Conservation (phyloP, 1,140 invertebrate genomes). For the Aethina tumida region DNA sequence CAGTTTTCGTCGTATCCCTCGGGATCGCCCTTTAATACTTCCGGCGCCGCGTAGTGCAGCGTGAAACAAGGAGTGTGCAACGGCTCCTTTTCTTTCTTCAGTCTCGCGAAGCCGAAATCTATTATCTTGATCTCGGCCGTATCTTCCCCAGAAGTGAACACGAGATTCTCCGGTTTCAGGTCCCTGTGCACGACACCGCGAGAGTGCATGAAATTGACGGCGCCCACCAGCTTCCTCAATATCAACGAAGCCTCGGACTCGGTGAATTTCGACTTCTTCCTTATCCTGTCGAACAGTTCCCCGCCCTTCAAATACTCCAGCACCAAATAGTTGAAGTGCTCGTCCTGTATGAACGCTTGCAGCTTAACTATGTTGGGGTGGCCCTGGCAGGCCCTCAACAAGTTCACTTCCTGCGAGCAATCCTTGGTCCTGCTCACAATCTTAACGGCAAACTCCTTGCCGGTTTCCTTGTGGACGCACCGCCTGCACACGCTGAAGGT, state of each 20-base stretch:
- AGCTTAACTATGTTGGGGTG: slow-evolving; percentile 84
- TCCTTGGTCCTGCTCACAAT: slow-evolving; percentile 75
- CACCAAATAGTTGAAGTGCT: slow-evolving; percentile 74
- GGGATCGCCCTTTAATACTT: slow-evolving; percentile 55
- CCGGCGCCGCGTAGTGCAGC: slow-evolving; percentile 83
- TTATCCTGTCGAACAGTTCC: slow-evolving; percentile 67
- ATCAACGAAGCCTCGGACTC: slow-evolving; percentile 58
- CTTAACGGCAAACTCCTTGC: slow-evolving; percentile 79
- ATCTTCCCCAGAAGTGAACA: slow-evolving; percentile 53
- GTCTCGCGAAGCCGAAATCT: slow-evolving; percentile 83
- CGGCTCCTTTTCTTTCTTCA: slow-evolving; percentile 51
- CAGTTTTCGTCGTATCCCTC: slow-evolving; percentile 77
- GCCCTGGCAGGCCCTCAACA: slow-evolving; percentile 72
- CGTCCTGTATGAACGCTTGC: slow-evolving; percentile 71
- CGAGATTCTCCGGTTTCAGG: slow-evolving; percentile 82
- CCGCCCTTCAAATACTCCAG: slow-evolving; percentile 79
- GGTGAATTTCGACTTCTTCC: slow-evolving; percentile 54
- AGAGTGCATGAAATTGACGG: slow-evolving; percentile 73
- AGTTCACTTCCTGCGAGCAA: slow-evolving; percentile 62
- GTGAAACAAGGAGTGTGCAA: slow-evolving; percentile 81
- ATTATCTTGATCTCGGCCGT: slow-evolving; percentile 71
- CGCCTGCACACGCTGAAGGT: slow-evolving; percentile 81
- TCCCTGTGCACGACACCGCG: slow-evolving; percentile 78
- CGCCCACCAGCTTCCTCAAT: slow-evolving; percentile 68
- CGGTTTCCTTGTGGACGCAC: slow-evolving; percentile 58